phyloP scores from a whole-genome alignment of 1,140 invertebrate genomes.

The Halesus radiatus region DNA sequence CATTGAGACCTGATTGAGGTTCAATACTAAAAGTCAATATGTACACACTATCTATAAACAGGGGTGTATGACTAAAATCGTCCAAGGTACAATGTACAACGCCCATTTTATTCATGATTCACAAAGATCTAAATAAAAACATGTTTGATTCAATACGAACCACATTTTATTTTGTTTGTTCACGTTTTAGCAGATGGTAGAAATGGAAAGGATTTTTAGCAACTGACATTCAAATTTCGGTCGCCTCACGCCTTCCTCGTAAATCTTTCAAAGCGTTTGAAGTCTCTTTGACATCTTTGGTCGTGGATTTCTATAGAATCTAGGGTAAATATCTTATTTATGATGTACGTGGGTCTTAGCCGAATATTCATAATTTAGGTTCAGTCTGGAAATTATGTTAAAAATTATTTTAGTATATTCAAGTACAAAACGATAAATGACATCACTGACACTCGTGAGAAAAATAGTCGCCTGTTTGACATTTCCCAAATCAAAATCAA shows the following conservation, averaged over 20 bases:
- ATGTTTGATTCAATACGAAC: conserved; percentile 2
- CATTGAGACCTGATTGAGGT: not conserved
- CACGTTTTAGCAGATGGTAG: not conserved
- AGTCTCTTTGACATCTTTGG: not conserved
- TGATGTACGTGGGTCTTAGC: too few species aligned
- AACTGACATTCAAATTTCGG: conserved; percentile 4
- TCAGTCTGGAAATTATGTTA: too few species aligned
- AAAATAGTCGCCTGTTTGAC: conserved; percentile 36
- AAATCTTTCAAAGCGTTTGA: not conserved
- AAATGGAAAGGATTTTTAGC: conserved; percentile 7
- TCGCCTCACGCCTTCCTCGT: not conserved
- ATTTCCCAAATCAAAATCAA: conserved; percentile 16
- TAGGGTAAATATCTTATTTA: too few species aligned
- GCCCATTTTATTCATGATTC: conserved; percentile 13
- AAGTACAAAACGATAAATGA: conserved; percentile 31
- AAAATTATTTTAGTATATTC: not conserved
- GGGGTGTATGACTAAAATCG: conserved; percentile 3
- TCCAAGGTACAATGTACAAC: conserved; percentile 31
- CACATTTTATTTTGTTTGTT: not conserved
- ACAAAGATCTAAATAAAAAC: conserved; percentile 16
- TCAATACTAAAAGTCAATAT: not conserved
- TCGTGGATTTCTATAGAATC: not conserved
- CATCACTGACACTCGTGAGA: conserved; percentile 25
- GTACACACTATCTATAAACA: not conserved
- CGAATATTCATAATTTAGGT: too few species aligned